Percentiles rank a stretch among this genome's conserved stretches.
Evolutionary conservation across 2,113 vertebrate genomes (phyloP).

Genomic region (Phrynosoma blainvillii): DNA sequence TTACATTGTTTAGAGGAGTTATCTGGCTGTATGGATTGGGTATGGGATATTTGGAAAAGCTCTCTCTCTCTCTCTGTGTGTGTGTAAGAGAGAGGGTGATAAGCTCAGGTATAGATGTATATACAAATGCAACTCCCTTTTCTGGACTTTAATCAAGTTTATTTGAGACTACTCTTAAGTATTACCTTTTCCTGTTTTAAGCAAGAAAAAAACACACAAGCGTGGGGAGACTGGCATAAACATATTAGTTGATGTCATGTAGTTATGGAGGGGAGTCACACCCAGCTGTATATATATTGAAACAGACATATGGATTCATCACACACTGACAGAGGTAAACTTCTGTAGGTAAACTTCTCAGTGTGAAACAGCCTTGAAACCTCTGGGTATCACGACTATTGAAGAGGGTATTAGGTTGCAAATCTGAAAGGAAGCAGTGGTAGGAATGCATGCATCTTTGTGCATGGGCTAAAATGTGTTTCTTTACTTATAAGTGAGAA

Average conservation of each 20-base stretch:
- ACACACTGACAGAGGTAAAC: background rate
- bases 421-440: background rate
- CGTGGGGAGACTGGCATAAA: background rate
- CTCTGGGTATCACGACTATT: background rate
- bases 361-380: background rate
- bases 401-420: background rate
- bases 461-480: background rate
- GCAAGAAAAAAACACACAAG: background rate
- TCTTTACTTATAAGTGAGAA: background rate
- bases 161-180: background rate
- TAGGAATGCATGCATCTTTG: background rate
- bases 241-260: background rate
- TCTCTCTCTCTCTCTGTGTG: no score
- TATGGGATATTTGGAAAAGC: no score
- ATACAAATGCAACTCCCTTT: no score
- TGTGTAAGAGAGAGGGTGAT: no score
- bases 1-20: background rate
- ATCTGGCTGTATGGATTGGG: background rate
- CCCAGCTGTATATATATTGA: background rate
- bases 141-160: background rate
- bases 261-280: background rate
- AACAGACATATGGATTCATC: background rate
- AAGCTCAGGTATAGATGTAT: no score
- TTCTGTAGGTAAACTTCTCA: background rate
- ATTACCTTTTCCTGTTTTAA: background rate